Base-by-base conservation (phyloP, 2,888 invertebrate genomes). In the Lampropteryx suffumata region DNA sequence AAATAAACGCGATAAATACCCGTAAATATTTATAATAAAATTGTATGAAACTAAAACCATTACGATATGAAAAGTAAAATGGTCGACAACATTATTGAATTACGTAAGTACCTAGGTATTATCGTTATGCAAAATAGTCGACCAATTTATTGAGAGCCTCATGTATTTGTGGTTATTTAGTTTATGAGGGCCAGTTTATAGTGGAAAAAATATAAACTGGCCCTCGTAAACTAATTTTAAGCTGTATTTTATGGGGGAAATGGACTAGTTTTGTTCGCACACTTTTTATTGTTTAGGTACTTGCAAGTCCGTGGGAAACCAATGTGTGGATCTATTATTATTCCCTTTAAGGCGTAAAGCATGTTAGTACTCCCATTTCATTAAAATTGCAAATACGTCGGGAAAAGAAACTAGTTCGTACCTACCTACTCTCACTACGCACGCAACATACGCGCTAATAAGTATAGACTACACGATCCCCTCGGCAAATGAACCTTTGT, bases 221-320 rank as follows among this genome's bases (percentile, higher is more conserved):
- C 30, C 6, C 6, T 32, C n/a, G n/a, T n/a, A n/a, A n/a, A n/a
- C n/a, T 4, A 14, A 32, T 37, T 46, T 34, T 34, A n/a, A 32
- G 27, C 10, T 13, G 14, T 39, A 10, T 39, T 28, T 21, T 13
- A 17, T 5, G 3, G 6, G n/a, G 1, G n/a, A 41, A 35, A 35
- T 12, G 26, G 41, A 17, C 30, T 24, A 26, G 13, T 41, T 48
- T 35, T 11, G 24, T 17, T 3, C 34, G 34, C 26, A 35, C 9
- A 36, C n/a, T n/a, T n/a, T n/a, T n/a, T n/a, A n/a, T n/a, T n/a
- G n/a, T 7, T 27, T 39, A 39, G 12, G 11, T 27, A 10, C 27
- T 27, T 28, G 32, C 24, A 37, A 13, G 40, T 41, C 48, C 41
- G 41, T 48, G 48, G 48, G 48, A 49, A 49, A 42, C 36, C 21